phyloP scores from a whole-genome alignment of 2,888 invertebrate species.

The Sesia apiformis region DNA sequence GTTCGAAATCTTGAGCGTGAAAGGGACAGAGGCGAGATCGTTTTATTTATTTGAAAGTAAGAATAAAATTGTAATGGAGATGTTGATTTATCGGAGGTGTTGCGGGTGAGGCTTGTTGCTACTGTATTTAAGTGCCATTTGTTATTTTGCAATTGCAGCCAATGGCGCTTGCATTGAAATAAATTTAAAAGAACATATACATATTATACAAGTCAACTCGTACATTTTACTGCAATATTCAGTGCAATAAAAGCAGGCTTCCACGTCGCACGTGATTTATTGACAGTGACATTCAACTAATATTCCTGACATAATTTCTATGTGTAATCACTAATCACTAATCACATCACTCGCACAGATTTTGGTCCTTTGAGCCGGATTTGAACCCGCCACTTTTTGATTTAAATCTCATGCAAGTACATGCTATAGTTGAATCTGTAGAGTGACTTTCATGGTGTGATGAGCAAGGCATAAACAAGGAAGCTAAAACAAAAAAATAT shows the following conservation, averaged over 20 bases:
- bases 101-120: constrained; percentile 24
- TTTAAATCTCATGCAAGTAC: too few species aligned
- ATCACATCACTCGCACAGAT: too few species aligned
- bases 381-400: too few species aligned
- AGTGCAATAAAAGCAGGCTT: too few species aligned
- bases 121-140: constrained; percentile 50
- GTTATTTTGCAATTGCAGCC: constrained; percentile 46
- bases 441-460: not conserved
- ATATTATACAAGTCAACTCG: not conserved
- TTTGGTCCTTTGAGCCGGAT: too few species aligned
- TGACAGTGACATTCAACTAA: too few species aligned
- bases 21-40: constrained; percentile 38
- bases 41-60: constrained; percentile 54
- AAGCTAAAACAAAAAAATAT: constrained; percentile 44
- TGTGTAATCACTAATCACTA: too few species aligned
- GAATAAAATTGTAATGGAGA: constrained; percentile 57
- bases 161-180: constrained; percentile 39
- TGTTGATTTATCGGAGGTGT: constrained; percentile 49
- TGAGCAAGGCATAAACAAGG: constrained; percentile 35
- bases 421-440: too few species aligned
- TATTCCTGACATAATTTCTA: too few species aligned
- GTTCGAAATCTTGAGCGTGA: constrained; percentile 51
- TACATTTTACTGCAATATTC: too few species aligned
- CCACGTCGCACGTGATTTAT: too few species aligned
- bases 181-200: constrained; percentile 20